Percentiles rank a stretch among this genome's conserved stretches.
Evolutionary conservation across 2,797 vertebrate genomes (phyloP).

Genomic region (Pygocentrus nattereri): DNA sequence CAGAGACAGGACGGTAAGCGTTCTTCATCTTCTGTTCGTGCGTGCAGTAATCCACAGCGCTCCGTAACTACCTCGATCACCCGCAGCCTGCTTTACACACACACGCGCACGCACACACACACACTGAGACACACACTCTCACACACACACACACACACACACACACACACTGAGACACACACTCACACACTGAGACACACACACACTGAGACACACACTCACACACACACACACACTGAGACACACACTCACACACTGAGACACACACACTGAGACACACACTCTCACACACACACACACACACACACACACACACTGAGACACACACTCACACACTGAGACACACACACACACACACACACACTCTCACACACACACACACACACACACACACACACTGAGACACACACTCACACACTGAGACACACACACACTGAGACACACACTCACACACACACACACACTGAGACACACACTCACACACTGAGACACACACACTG

Average conservation of each 20-base stretch:
- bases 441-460: no score
- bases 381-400: constrained; percentile 4
- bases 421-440: constrained; percentile 10
- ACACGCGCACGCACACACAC: constrained; percentile 1
- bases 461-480: background rate
- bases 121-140: constrained; percentile 15
- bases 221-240: no score
- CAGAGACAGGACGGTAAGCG: background rate
- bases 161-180: constrained; percentile 1
- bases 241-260: background rate
- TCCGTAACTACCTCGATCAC: constrained; percentile 15
- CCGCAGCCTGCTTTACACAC: background rate
- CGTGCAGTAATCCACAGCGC: background rate
- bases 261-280: constrained; percentile 13
- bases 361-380: background rate
- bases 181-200: constrained; percentile 5
- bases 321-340: constrained; percentile 6
- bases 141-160: background rate
- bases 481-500: background rate
- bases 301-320: background rate
- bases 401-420: constrained; percentile 2
- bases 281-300: no score
- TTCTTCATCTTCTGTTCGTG: no score
- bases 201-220: constrained; percentile 11
- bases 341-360: no score